Conservation (phyloP, 2,888 invertebrate genomes). For the Lysandra bellargus region DNA sequence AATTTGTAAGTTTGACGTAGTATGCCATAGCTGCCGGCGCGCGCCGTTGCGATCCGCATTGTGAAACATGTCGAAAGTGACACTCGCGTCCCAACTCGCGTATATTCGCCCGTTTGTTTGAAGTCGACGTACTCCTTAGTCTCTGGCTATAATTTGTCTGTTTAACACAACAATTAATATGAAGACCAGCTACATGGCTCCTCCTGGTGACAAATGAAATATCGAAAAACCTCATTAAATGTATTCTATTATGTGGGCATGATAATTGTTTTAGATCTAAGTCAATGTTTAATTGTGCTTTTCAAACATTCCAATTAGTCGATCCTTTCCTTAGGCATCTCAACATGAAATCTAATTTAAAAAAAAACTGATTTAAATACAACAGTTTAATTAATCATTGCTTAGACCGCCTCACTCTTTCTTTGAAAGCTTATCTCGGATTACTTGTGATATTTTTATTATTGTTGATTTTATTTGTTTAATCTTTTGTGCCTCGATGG, state of each 20-base stretch:
- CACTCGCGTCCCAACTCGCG: too few relatives aligned
- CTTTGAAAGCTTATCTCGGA: constrained; percentile 11
- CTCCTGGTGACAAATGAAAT: background rate
- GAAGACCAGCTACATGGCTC: background rate
- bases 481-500: background rate
- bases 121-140: too few relatives aligned
- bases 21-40: too few relatives aligned
- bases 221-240: background rate
- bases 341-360: background rate
- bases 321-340: constrained; percentile 29
- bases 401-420: background rate
- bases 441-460: constrained; percentile 27
- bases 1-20: too few relatives aligned
- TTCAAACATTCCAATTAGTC: constrained; percentile 18
- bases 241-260: constrained; percentile 1
- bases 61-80: too few relatives aligned
- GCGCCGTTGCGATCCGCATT: too few relatives aligned
- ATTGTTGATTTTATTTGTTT: constrained; percentile 5
- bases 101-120: too few relatives aligned
- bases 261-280: constrained; percentile 26
- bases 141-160: too few relatives aligned
- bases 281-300: constrained; percentile 23
- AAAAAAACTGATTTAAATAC: background rate
- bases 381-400: background rate
- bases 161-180: background rate